Conservation (phyloP, 2,797 vertebrate species). For the Falco novaeseelandiae region DNA sequence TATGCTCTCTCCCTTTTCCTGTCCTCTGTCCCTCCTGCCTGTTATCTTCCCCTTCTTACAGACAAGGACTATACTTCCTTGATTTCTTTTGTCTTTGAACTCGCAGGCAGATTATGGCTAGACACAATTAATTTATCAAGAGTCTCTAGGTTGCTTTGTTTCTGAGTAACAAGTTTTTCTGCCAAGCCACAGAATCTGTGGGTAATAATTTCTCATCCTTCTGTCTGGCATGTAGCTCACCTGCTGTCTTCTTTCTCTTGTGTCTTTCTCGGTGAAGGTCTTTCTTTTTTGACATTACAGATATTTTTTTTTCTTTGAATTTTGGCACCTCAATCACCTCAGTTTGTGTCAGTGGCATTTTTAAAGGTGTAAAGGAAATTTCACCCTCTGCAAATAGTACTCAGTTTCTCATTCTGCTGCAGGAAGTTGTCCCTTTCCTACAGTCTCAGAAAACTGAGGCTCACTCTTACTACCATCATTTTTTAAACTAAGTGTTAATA, state of each 20-base stretch:
- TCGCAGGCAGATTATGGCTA: not conserved
- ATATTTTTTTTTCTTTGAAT: not conserved
- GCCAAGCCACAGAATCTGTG: not conserved
- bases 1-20: not conserved
- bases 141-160: not conserved
- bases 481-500: not conserved
- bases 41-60: not conserved
- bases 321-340: not conserved
- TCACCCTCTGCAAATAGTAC: not conserved
- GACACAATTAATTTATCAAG: not conserved
- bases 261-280: not conserved
- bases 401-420: not conserved
- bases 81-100: not conserved
- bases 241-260: not conserved
- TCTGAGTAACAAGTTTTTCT: not conserved
- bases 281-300: not conserved
- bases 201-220: not conserved
- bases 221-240: not conserved
- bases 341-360: not conserved
- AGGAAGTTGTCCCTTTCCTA: not conserved
- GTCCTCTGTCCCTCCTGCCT: not conserved
- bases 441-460: not conserved
- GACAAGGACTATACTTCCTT: not conserved
- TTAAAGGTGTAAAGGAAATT: not conserved
- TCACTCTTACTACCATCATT: not conserved